Conservation (phyloP, 2,113 vertebrate genomes). For the Siphamia tubifer region DNA sequence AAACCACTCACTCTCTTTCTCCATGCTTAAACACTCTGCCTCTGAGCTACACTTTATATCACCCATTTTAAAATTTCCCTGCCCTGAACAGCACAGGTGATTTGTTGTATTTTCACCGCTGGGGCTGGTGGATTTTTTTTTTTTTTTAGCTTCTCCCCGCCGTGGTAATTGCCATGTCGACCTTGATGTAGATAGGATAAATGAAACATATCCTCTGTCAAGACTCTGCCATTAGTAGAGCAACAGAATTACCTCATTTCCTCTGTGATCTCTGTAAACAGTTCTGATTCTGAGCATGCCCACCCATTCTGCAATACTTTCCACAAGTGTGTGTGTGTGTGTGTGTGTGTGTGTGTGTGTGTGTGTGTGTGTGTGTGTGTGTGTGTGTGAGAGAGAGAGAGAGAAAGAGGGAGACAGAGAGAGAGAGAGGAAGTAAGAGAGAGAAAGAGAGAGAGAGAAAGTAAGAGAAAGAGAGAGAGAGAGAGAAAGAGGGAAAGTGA, state of each 20-base stretch:
- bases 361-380: no score
- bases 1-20: constrained; percentile 46
- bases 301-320: constrained; percentile 8
- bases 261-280: constrained; percentile 64
- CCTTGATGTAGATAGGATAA: constrained; percentile 75
- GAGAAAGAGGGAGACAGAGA: no score
- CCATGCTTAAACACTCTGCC: constrained; percentile 53
- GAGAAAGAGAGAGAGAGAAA: no score
- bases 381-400: no score
- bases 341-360: no score
- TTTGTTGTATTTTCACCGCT: constrained; percentile 68
- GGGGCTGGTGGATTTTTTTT: constrained; percentile 52
- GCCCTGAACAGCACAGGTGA: constrained; percentile 61
- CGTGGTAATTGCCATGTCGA: constrained; percentile 63
- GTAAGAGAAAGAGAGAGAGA: no score
- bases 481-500: no score
- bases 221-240: constrained; percentile 59
- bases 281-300: constrained; percentile 51
- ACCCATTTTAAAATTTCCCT: constrained; percentile 56
- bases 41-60: constrained; percentile 62
- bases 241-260: constrained; percentile 65
- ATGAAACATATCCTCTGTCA: constrained; percentile 71
- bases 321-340: constrained; percentile 6
- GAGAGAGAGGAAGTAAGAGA: no score
- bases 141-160: constrained; percentile 49